Conservation (phyloP, 1,140 invertebrate genomes). For the Drosophila nigrodunni region DNA sequence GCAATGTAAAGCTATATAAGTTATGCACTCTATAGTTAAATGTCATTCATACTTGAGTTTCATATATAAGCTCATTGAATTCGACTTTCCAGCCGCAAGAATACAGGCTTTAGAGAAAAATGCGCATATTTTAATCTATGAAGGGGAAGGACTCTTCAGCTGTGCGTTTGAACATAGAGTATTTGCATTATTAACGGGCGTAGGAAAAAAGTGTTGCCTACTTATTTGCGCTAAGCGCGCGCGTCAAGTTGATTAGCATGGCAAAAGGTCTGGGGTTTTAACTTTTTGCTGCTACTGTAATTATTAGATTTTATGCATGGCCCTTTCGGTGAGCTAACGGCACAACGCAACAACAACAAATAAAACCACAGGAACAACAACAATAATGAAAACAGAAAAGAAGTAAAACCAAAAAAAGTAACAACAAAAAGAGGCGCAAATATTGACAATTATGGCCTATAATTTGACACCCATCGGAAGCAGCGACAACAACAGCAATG, state of each 20-base stretch:
- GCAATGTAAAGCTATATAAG: too few relatives aligned
- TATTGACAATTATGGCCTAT: conserved; percentile 83
- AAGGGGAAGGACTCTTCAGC: background rate
- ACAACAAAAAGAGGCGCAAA: conserved; percentile 59
- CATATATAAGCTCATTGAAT: too few relatives aligned
- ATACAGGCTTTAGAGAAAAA: too few relatives aligned
- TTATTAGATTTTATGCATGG: conserved; percentile 79
- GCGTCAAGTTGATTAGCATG: conserved; percentile 70
- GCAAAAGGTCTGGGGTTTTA: conserved; percentile 39
- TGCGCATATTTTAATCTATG: background rate
- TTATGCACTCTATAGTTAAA: too few relatives aligned
- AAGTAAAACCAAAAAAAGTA: background rate
- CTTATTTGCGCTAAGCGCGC: conserved; percentile 57
- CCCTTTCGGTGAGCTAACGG: conserved; percentile 13
- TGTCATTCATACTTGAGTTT: too few relatives aligned
- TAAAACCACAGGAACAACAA: background rate
- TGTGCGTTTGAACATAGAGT: conserved; percentile 1
- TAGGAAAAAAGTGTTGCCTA: conserved; percentile 41
- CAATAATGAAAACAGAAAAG: background rate
- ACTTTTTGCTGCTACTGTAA: conserved; percentile 56
- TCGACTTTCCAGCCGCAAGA: too few relatives aligned
- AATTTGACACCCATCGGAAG: conserved; percentile 75
- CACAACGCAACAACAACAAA: background rate
- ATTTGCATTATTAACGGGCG: conserved; percentile 29
- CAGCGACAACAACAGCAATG: conserved; percentile 30